Percentiles rank a stretch among this genome's conserved stretches.
These are phyloP conservation scores for Eristalis pertinax DNA, from an alignment of 2,888 invertebrate species.

Conservation along the genomic window DNA sequence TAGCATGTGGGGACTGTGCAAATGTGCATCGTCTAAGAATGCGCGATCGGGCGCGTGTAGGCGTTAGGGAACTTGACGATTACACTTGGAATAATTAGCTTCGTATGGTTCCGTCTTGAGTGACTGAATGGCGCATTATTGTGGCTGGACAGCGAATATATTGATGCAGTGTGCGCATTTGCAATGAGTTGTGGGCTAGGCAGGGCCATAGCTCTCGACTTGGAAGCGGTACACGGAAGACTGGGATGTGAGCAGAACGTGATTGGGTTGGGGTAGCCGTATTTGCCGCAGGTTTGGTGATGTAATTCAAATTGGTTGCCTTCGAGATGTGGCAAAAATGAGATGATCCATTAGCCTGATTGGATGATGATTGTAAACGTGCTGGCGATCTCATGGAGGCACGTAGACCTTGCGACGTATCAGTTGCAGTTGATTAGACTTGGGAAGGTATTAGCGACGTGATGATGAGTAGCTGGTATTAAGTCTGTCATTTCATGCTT, in stretches of 20 bases:
- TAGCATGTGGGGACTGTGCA: constrained; percentile 4
- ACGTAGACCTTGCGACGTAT: not conserved
- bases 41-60: constrained; percentile 29
- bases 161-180: constrained; percentile 36
- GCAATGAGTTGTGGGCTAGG: constrained; percentile 22
- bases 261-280: not conserved
- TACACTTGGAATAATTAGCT: constrained; percentile 16
- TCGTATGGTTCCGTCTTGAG: constrained; percentile 25
- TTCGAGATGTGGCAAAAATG: not conserved
- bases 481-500: too few species aligned
- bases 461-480: too few species aligned
- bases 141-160: constrained; percentile 38
- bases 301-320: not conserved
- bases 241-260: not conserved
- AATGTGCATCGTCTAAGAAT: not conserved
- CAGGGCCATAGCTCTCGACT: not conserved
- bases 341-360: not conserved
- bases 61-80: constrained; percentile 54
- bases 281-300: not conserved
- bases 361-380: not conserved
- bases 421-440: not conserved
- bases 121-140: not conserved
- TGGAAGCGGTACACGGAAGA: not conserved
- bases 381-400: not conserved
- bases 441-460: not conserved